These are phyloP conservation scores for Seriola aureovittata DNA, from an alignment of 2,113 vertebrate species.

Conservation along the genomic window DNA sequence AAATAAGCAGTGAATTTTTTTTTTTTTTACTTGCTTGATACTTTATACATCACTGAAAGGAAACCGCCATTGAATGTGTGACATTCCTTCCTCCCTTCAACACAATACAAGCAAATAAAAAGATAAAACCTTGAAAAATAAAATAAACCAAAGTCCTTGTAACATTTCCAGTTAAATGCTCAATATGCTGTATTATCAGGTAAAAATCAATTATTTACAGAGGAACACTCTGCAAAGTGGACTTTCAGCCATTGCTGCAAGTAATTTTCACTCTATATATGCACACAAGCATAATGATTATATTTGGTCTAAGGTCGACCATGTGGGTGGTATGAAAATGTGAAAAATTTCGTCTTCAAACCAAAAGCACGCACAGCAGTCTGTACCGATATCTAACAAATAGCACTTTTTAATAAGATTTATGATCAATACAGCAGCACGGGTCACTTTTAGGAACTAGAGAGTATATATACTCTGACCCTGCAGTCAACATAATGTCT, in stretches of 20 bases:
- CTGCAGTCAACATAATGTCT: not conserved
- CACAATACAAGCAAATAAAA: constrained; percentile 37
- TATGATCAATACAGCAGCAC: constrained; percentile 35
- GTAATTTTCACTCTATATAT: constrained; percentile 37
- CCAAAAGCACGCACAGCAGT: constrained; percentile 25
- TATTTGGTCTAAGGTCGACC: constrained; percentile 53
- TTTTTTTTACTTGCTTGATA: constrained; percentile 12
- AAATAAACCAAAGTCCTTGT: constrained; percentile 32
- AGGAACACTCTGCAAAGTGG: constrained; percentile 27
- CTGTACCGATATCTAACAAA: constrained; percentile 36
- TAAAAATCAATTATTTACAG: constrained; percentile 25
- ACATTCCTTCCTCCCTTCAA: constrained; percentile 34
- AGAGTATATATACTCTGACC: constrained; percentile 10
- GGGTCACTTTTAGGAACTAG: constrained; percentile 2
- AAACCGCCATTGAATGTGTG: constrained; percentile 44
- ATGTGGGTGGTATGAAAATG: constrained; percentile 39
- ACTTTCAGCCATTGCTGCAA: constrained; percentile 28
- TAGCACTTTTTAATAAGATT: constrained; percentile 32
- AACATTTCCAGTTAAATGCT: constrained; percentile 28
- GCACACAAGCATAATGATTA: constrained; percentile 26
- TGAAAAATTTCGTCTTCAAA: constrained; percentile 43
- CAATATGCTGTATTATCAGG: constrained; percentile 34
- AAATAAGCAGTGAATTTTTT: constrained; percentile 20
- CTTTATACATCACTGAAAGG: constrained; percentile 33
- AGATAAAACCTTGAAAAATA: constrained; percentile 40